Conservation (phyloP, 2,113 vertebrate species). For the Gobius niger region DNA sequence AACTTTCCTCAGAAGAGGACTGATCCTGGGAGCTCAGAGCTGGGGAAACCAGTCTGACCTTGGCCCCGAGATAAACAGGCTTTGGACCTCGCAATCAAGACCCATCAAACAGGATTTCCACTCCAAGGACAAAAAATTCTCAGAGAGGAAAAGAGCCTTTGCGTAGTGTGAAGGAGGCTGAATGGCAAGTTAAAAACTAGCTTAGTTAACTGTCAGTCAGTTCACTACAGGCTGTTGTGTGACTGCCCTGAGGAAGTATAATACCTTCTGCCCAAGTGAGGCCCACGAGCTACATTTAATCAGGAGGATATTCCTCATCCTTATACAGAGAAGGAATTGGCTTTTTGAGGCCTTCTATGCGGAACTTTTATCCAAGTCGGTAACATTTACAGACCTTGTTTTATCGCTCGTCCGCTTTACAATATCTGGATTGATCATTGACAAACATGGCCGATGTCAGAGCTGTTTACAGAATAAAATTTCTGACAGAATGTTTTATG, state of each 20-base stretch:
- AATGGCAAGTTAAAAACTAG: constrained; percentile 45
- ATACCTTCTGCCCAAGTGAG: constrained; percentile 18
- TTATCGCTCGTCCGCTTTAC: constrained; percentile 12
- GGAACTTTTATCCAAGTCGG: background rate
- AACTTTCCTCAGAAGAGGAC: constrained; percentile 83
- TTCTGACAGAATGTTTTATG: background rate
- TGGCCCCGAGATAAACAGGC: constrained; percentile 47
- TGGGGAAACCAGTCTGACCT: constrained; percentile 55
- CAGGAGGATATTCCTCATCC: constrained; percentile 11
- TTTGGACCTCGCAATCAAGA: constrained; percentile 60
- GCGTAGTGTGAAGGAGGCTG: constrained; percentile 43
- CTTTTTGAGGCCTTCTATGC: background rate
- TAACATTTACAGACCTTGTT: background rate
- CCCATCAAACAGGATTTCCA: constrained; percentile 55
- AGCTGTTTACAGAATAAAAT: background rate
- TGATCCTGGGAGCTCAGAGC: constrained; percentile 59
- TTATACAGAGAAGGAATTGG: background rate
- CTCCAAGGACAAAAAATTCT: constrained; percentile 52
- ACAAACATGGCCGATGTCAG: background rate
- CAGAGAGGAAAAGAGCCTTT: constrained; percentile 47
- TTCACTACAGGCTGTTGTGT: constrained; percentile 22
- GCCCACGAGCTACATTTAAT: constrained; percentile 22
- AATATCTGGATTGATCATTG: background rate
- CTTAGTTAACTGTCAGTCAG: constrained; percentile 46
- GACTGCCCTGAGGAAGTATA: constrained; percentile 27